Conservation (phyloP, 2,797 vertebrate genomes). For the Enteromius trimaculatus region DNA sequence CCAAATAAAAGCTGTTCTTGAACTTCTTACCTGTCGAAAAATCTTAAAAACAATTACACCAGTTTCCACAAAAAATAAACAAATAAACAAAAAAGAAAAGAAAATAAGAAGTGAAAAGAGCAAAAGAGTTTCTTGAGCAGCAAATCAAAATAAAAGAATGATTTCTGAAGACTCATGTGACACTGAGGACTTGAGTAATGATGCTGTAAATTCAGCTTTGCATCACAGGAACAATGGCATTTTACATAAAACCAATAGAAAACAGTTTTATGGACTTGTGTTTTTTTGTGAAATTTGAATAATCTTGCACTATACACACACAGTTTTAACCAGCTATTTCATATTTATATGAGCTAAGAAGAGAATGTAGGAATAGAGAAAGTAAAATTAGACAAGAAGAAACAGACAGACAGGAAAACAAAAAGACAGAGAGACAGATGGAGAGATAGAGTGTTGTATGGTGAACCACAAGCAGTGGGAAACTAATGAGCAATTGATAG, state of each 20-base stretch:
- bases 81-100: too few species aligned
- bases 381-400: background rate
- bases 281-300: background rate
- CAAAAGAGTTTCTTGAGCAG: background rate
- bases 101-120: background rate
- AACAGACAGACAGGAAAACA: slow-evolving; percentile 34
- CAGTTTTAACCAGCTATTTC: background rate
- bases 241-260: background rate
- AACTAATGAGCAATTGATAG: slow-evolving; percentile 55
- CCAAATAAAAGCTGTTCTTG: background rate
- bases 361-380: slow-evolving; percentile 36
- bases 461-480: slow-evolving; percentile 29
- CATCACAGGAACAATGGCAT: background rate
- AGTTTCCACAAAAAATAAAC: too few species aligned
- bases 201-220: background rate
- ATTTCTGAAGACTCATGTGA: background rate
- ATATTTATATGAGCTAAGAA: slow-evolving; percentile 25
- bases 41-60: background rate
- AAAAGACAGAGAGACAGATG: slow-evolving; percentile 30
- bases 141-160: background rate
- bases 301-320: background rate
- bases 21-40: background rate
- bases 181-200: background rate
- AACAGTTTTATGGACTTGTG: background rate
- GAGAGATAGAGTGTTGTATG: slow-evolving; percentile 43